A percentile compares a stretch with the other conserved stretches of the same genome.
Evolutionary conservation across 2,888 invertebrate species (phyloP).

Genomic region (Plagiodera versicolora): DNA sequence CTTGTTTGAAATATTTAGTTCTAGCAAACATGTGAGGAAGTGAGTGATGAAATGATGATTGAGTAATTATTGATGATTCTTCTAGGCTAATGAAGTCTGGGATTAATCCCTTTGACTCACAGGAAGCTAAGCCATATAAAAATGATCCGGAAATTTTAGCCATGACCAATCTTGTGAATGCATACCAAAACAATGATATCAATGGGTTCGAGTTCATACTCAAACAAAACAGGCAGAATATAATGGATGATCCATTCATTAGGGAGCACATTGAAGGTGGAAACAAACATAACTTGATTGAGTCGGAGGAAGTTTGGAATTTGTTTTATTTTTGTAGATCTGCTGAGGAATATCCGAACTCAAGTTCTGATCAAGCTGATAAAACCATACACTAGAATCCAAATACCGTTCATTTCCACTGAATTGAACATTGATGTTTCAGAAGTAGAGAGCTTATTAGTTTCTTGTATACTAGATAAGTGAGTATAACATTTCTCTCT

Average conservation of each 20-base stretch:
- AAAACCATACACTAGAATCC: conserved; percentile 96
- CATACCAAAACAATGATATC: conserved; percentile 98
- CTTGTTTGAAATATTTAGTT: conserved; percentile 96
- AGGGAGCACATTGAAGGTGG: conserved; percentile 94
- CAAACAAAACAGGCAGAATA: conserved; percentile 89
- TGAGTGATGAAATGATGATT: too few species aligned
- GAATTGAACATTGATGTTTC: conserved; percentile 90
- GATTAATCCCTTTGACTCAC: conserved; percentile 99
- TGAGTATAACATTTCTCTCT: conserved; percentile 56
- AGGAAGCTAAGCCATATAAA: conserved; percentile 99
- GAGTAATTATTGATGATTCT: too few species aligned
- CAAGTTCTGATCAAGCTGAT: conserved; percentile 97
- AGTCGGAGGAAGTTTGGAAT: too few species aligned
- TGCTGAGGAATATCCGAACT: conserved; percentile 92
- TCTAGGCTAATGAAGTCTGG: conserved; percentile 96
- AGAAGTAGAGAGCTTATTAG: conserved; percentile 94
- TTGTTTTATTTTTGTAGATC: conserved; percentile 62
- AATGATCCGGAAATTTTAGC: conserved; percentile 99
- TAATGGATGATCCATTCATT: conserved; percentile 99
- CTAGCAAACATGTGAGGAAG: conserved; percentile 93
- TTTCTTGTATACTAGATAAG: conserved; percentile 98
- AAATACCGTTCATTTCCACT: conserved; percentile 96
- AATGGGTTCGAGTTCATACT: conserved; percentile 97
- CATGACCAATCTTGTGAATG: conserved; percentile 97
- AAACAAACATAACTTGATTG: neutral